Conservation (phyloP, 2,113 vertebrate genomes). For the Zapornia atra region DNA sequence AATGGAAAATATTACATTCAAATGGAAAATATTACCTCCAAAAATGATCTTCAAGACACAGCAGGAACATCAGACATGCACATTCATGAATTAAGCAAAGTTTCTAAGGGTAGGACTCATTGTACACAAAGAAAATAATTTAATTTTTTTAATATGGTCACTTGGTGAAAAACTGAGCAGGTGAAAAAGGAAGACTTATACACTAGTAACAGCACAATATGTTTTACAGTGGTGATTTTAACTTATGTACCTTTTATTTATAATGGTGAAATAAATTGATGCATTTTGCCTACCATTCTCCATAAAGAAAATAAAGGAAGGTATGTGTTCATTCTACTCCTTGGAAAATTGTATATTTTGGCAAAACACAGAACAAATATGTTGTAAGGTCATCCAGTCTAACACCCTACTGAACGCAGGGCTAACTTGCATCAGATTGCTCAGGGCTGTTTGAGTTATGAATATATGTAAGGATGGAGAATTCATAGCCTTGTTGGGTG, state of each 20-base stretch:
- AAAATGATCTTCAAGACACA: background rate
- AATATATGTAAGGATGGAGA: background rate
- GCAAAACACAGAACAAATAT: background rate
- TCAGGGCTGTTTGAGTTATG: background rate
- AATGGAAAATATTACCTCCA: background rate
- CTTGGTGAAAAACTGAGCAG: background rate
- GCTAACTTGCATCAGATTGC: background rate
- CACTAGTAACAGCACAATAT: background rate
- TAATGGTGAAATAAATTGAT: background rate
- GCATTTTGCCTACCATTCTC: background rate
- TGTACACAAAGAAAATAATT: rapidly evolving
- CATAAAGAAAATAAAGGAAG: background rate
- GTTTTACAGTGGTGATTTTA: background rate
- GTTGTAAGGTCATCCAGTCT: background rate
- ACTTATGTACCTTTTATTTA: background rate
- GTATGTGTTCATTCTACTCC: background rate
- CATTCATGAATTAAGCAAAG: background rate
- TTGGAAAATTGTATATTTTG: background rate
- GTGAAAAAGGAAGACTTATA: background rate
- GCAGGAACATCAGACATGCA: background rate
- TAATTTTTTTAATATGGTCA: background rate
- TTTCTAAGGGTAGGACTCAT: background rate
- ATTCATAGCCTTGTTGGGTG: background rate
- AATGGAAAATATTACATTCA: background rate
- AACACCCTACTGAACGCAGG: background rate